Percentiles rank a stretch among this genome's conserved stretches.
Conservation (phyloP, 2,113 vertebrate species). For the Semicossyphus pulcher region DNA sequence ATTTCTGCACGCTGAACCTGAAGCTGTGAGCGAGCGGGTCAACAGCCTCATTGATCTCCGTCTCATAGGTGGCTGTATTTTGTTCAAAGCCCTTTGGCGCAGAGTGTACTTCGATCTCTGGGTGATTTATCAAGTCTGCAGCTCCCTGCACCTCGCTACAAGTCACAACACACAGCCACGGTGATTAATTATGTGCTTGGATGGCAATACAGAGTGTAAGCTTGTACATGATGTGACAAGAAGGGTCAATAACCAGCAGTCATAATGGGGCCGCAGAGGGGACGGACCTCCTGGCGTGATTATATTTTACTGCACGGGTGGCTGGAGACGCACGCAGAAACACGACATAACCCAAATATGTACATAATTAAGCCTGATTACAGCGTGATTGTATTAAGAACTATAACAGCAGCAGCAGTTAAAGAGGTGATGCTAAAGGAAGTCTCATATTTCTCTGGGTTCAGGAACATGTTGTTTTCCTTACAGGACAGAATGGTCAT, state of each 20-base stretch:
- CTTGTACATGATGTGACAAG: slow-evolving; percentile 63
- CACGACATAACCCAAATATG: slow-evolving; percentile 17
- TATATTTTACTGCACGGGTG: slow-evolving; percentile 20
- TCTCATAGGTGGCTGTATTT: slow-evolving; percentile 82
- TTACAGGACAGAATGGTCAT: no score
- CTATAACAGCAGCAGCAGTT: not conserved
- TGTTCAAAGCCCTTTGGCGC: slow-evolving; percentile 85
- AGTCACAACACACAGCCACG: slow-evolving; percentile 65
- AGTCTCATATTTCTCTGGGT: not conserved
- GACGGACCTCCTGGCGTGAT: slow-evolving; percentile 29
- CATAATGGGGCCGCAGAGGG: slow-evolving; percentile 38
- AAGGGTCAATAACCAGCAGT: slow-evolving; percentile 73
- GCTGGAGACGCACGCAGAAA: not conserved
- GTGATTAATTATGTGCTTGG: slow-evolving; percentile 82
- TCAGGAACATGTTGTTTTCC: not conserved
- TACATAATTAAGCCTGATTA: slow-evolving; percentile 14
- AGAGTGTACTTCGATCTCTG: slow-evolving; percentile 78
- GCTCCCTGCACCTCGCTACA: slow-evolving; percentile 66
- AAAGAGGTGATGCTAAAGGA: not conserved
- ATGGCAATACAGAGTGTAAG: slow-evolving; percentile 65
- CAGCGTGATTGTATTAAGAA: slow-evolving; percentile 2
- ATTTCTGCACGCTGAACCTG: slow-evolving; percentile 17
- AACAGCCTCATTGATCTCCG: slow-evolving; percentile 87
- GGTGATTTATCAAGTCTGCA: slow-evolving; percentile 85
- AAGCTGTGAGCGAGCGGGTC: slow-evolving; percentile 80